Percentiles rank a stretch among this genome's conserved stretches.
Conservation (phyloP, 2,888 invertebrate species). For the Chloroclysta siterata region DNA sequence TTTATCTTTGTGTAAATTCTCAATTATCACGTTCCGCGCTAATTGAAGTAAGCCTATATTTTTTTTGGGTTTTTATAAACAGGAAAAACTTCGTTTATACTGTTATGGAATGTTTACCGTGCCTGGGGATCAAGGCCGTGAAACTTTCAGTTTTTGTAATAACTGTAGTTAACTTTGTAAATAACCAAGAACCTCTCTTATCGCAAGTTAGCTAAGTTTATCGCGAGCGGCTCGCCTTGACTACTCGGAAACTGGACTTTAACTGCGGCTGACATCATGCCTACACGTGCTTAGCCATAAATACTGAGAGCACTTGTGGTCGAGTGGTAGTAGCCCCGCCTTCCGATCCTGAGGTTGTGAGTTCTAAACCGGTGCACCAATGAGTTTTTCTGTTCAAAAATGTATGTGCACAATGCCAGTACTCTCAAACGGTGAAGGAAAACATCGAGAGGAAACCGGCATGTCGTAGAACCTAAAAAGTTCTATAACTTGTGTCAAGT, state of each 20-base stretch:
- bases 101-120: too few relatives aligned
- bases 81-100: constrained; percentile 1
- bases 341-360: too few relatives aligned
- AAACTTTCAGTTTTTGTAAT: too few relatives aligned
- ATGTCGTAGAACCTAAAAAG: too few relatives aligned
- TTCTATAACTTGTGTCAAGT: too few relatives aligned
- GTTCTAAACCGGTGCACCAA: too few relatives aligned
- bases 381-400: too few relatives aligned
- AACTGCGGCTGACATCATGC: constrained; percentile 15
- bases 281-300: constrained; percentile 11
- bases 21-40: constrained; percentile 17
- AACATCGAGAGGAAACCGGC: too few relatives aligned
- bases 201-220: constrained; percentile 5
- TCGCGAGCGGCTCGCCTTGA: constrained; percentile 9
- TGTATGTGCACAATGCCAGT: too few relatives aligned
- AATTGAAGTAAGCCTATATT: constrained; percentile 15
- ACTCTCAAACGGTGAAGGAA: too few relatives aligned
- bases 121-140: too few relatives aligned
- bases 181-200: neutral
- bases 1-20: constrained; percentile 23
- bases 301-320: neutral
- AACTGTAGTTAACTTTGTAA: neutral
- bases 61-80: constrained; percentile 8
- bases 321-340: too few relatives aligned
- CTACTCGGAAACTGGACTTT: constrained; percentile 8